These are phyloP conservation scores for Callocephalon fimbriatum DNA, from an alignment of 2,113 vertebrate genomes.

Conservation along the genomic window DNA sequence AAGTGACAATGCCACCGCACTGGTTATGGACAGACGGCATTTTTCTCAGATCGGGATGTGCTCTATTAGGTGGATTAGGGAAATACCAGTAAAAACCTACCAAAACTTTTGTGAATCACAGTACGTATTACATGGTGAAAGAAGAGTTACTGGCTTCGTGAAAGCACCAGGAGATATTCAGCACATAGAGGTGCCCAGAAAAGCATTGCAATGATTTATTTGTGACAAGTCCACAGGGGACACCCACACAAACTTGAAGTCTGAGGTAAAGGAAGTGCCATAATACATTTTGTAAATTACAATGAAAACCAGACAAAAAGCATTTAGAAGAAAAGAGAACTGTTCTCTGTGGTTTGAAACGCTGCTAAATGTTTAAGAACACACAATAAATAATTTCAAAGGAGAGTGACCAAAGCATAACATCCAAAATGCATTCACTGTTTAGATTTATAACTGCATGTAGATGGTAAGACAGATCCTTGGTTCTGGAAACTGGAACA, in stretches of 20 bases:
- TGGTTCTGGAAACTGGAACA: background rate
- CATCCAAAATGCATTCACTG: background rate
- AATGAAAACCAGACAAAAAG: conserved; percentile 7
- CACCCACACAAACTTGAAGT: background rate
- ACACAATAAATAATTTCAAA: background rate
- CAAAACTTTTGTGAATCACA: background rate
- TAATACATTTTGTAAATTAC: background rate
- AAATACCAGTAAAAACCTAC: background rate
- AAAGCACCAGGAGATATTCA: background rate
- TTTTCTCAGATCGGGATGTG: background rate
- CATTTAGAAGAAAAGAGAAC: background rate
- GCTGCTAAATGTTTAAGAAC: background rate
- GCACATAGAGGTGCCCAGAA: background rate
- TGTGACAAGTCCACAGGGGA: background rate
- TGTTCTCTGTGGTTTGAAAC: background rate
- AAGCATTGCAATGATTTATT: background rate
- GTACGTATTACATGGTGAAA: background rate
- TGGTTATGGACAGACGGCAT: background rate
- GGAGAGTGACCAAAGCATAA: background rate
- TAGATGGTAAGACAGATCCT: background rate
- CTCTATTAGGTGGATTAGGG: background rate
- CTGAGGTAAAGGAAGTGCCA: background rate
- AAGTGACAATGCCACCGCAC: conserved; percentile 58
- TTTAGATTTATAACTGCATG: background rate
- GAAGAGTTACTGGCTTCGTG: background rate